These are phyloP conservation scores for Scophthalmus maximus DNA, from an alignment of 2,113 vertebrate genomes.

Conservation along the genomic window DNA sequence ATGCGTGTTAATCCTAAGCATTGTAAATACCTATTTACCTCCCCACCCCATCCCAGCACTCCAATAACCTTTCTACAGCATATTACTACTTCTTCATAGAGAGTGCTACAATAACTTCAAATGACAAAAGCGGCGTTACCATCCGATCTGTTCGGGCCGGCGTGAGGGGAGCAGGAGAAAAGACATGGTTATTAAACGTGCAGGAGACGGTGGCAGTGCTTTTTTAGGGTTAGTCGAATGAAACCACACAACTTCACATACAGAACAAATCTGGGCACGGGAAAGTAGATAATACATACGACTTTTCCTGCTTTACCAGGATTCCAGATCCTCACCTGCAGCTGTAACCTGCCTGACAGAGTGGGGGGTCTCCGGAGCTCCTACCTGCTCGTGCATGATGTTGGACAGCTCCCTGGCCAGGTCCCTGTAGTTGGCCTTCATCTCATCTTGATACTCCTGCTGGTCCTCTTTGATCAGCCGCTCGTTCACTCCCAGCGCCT, in stretches of 20 bases:
- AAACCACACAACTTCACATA: neutral
- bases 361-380: neutral
- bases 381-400: conserved; percentile 97
- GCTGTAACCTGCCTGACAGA: too few species aligned
- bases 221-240: neutral
- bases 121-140: conserved; percentile 84
- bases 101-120: neutral
- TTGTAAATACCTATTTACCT: neutral
- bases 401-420: conserved; percentile 93
- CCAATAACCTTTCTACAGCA: neutral
- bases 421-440: conserved; percentile 97
- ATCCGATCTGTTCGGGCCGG: conserved; percentile 91
- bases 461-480: conserved; percentile 97
- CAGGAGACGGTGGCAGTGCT: neutral
- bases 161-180: conserved; percentile 70
- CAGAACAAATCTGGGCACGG: too few species aligned
- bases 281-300: too few species aligned
- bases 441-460: conserved; percentile 97
- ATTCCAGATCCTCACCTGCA: too few species aligned
- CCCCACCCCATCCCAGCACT: too few species aligned
- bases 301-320: too few species aligned
- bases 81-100: neutral
- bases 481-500: conserved; percentile 91
- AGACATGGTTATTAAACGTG: conserved; percentile 55
- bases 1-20: neutral